Conservation (phyloP, 2,113 vertebrate species). For the Erinaceus europaeus region DNA sequence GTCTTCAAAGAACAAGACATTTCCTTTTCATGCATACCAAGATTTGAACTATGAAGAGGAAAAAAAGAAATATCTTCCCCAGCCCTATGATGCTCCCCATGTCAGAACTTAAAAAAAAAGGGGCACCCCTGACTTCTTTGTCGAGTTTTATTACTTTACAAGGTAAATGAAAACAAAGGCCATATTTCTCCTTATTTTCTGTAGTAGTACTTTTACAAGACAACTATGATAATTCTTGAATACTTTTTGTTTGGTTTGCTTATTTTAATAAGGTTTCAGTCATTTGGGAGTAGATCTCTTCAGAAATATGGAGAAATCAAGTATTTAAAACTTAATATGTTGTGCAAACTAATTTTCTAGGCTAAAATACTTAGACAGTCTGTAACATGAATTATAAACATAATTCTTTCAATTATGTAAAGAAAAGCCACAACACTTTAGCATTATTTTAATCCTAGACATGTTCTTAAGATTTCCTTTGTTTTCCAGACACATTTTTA, state of each 20-base stretch:
- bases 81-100: neutral
- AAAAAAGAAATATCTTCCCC: neutral
- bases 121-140: neutral
- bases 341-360: neutral
- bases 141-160: neutral
- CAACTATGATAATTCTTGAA: no score
- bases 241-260: neutral
- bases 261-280: neutral
- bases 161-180: neutral
- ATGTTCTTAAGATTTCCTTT: neutral
- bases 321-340: neutral
- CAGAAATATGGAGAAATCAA: neutral
- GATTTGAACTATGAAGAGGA: neutral
- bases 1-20: neutral
- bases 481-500: neutral
- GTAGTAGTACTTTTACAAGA: no score
- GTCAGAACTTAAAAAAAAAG: neutral
- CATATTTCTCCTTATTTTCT: neutral
- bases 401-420: neutral
- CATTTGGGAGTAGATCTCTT: neutral
- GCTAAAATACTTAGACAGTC: neutral
- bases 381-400: neutral
- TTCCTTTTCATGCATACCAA: neutral
- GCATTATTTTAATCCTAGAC: neutral
- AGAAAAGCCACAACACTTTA: conserved; percentile 22